Evolutionary conservation across 2,888 invertebrate genomes (phyloP), one percentile per base, ranked within the genome.

Genomic region (Mactromeris polynyma): DNA sequence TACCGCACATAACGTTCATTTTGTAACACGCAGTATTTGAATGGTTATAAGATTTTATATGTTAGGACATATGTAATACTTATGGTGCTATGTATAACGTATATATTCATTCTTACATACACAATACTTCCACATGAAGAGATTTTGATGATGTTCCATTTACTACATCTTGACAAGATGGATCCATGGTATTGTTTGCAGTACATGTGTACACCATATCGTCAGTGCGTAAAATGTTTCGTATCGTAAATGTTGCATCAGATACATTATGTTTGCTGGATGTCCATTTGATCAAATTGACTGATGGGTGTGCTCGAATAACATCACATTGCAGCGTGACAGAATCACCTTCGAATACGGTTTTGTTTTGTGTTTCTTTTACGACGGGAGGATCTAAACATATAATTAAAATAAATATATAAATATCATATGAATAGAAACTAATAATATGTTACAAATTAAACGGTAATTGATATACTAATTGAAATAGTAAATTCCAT

Each of bases 131-230:
- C 2, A 79, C 17, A 40, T 19, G 42, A 40, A 79, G 14, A 19
- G 40, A 42, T 40, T 19, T 40, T 11, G 40, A 42, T 38, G 38
- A 11, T 21, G 0, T 26, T 6, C 79, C 79, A 36, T 40, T 6
- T n/a, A 42, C 42, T 0, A 21, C 42, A 42, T 26, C 19, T 4
- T 26, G 40, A n/a, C 38, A 26, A 17, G 79, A 42, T 40, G 79
- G 79, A 6, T 19, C 42, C 79, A 79, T 79, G 38, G n/a, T 40
- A 26, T 79, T 42, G 38, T 42, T 40, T 26, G 36, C 42, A 11
- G 79, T 79, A 79, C 42, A 79, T 40, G 79, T 79, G 40, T 79
- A 79, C 7, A n/a, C n/a, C 42, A n/a, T 40, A 26, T 38, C 38
- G n/a, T 79, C 79, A 40, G 11, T n/a, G 21, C 79, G 33, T 40